phyloP scores from a whole-genome alignment of 2,113 vertebrate genomes.

The Mola mola region DNA sequence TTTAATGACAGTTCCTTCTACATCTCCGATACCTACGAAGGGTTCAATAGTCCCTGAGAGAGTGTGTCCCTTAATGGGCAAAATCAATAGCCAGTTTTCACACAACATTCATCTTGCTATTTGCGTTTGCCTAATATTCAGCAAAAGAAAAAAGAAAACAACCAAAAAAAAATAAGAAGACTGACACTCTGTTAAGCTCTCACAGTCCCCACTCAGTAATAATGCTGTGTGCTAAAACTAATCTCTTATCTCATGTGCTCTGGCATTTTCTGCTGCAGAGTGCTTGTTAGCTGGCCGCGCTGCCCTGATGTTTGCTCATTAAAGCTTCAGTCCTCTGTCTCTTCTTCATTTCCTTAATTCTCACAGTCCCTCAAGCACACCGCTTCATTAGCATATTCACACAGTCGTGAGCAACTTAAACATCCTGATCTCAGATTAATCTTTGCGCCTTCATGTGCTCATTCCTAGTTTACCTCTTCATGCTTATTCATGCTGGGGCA shows the following conservation, averaged over 20 bases:
- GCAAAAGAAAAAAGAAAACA: conserved; percentile 53
- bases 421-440: not conserved
- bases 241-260: conserved; percentile 51
- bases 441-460: not conserved
- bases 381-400: conserved; percentile 30
- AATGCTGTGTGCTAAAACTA: conserved; percentile 42
- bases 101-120: conserved; percentile 75
- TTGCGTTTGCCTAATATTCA: conserved; percentile 75
- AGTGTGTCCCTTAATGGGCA: conserved; percentile 59
- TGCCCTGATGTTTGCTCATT: conserved; percentile 34
- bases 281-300: conserved; percentile 44
- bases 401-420: conserved; percentile 9
- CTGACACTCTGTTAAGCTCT: conserved; percentile 46
- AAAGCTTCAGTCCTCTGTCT: conserved; percentile 25
- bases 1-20: conserved; percentile 63
- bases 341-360: conserved; percentile 34
- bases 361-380: conserved; percentile 13
- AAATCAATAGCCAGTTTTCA: conserved; percentile 74
- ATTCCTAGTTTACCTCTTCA: not conserved
- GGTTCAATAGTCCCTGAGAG: conserved; percentile 60
- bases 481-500: not conserved
- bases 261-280: conserved; percentile 47
- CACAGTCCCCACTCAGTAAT: conserved; percentile 39
- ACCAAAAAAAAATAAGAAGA: conserved; percentile 54
- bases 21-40: conserved; percentile 13